phyloP scores from a whole-genome alignment of 2,888 invertebrate genomes.

The Phalangium opilio region DNA sequence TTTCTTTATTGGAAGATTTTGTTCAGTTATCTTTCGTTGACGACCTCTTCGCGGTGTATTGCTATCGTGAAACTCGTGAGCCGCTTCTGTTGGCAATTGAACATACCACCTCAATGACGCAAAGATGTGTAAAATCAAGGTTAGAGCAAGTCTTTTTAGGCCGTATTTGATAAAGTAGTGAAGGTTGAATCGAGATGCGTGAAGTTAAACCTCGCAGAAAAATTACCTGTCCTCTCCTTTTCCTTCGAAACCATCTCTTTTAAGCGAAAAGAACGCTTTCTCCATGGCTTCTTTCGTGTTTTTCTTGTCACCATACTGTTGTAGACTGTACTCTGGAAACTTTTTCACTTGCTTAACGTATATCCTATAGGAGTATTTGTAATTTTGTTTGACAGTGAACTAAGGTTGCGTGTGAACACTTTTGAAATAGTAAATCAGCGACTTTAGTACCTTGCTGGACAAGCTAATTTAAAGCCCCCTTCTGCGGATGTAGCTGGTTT shows the following conservation, averaged over 20 bases:
- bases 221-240: constrained; percentile 31
- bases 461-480: constrained; percentile 28
- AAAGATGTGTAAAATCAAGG: too few relatives aligned
- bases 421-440: neutral
- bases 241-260: constrained; percentile 23
- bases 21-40: neutral
- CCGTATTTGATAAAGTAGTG: too few relatives aligned
- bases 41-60: neutral
- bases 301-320: constrained; percentile 27
- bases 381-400: neutral
- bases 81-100: constrained; percentile 30
- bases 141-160: too few relatives aligned
- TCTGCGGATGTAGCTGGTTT: constrained; percentile 18
- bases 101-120: constrained; percentile 27
- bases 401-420: neutral
- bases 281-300: constrained; percentile 29
- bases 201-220: too few relatives aligned
- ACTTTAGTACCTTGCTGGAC: constrained; percentile 28
- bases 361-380: constrained; percentile 23
- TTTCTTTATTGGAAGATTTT: neutral
- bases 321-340: constrained; percentile 29
- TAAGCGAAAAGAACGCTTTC: constrained; percentile 29
- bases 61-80: constrained; percentile 29
- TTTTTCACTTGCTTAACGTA: constrained; percentile 32
- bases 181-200: too few relatives aligned